Base-by-base conservation (phyloP, 2,797 vertebrate genomes). In the Xenops minutus region DNA sequence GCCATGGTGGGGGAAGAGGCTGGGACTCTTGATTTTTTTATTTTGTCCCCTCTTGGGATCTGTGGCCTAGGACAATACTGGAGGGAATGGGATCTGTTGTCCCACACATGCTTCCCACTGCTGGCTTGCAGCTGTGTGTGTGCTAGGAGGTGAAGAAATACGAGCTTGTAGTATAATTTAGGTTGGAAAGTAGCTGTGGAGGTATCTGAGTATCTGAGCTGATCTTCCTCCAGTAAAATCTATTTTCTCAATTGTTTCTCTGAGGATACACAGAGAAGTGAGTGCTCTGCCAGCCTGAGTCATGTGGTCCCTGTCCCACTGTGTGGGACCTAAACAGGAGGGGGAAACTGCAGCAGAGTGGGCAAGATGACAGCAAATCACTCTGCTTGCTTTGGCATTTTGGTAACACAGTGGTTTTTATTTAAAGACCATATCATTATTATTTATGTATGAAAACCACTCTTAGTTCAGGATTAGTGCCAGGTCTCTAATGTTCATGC, bases 391-490 rank as follows among this genome's bases (percentile, higher is more conserved):
- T 92, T 63, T 7, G 4, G 67, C 7, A 1, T 93, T 88, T 67
- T 56, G 48, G 66, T 93, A 75, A 67, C 63, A 23, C 59, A 52
- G 80, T 0, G 5, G 32, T n/a, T 92, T 95, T 88, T 85, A 44
- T 86, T 93, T 95, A 77, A 89, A 71, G 77, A 48, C 61, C 15
- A 0, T 92, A 51, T 90, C 52, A 36, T 94, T 84, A 66, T 91
- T 91, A 81, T 90, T 93, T 84, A 76, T 81, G 67, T 90, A 61
- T 73, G 76, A 90, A 94, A 91, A 55, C 67, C 87, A 71, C 85
- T 92, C 82, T 71, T 46, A 46, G 44, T 83, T 79, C 75, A 92
- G 85, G 82, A 92, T 85, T 87, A 27, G 39, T 89, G 95, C 86
- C 81, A 85, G 87, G 78, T 95, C 62, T 77, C 59, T 64, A 51